Conservation (phyloP, 2,888 invertebrate genomes). For the Chrysolina americana region DNA sequence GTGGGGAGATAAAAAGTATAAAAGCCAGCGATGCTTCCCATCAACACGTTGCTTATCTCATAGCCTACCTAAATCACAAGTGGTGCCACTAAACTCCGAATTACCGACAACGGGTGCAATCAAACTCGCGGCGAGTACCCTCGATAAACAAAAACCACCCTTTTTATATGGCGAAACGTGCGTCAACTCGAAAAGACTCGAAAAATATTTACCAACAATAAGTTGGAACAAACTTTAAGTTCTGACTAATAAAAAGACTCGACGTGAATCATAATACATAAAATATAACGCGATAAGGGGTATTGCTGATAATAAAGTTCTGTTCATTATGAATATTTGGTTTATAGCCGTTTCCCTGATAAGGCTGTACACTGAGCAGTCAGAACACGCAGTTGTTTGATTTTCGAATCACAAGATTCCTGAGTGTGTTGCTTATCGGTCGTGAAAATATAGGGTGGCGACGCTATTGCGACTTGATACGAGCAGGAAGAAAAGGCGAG, state of each 20-base stretch:
- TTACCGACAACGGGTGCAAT: background rate
- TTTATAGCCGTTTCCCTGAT: slow-evolving; percentile 32
- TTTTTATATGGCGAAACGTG: background rate
- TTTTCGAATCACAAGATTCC: slow-evolving; percentile 18
- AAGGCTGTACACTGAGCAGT: slow-evolving; percentile 20
- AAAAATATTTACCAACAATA: slow-evolving; percentile 39
- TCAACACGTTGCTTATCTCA: background rate
- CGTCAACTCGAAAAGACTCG: background rate
- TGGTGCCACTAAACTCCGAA: background rate
- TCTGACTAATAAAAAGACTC: slow-evolving; percentile 6
- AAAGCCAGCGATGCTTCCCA: background rate
- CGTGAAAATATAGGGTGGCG: slow-evolving; percentile 16
- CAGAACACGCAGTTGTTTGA: slow-evolving; percentile 4
- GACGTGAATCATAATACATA: slow-evolving; percentile 35
- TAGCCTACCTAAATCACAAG: background rate
- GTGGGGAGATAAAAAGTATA: too few relatives aligned
- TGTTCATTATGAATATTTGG: slow-evolving; percentile 32
- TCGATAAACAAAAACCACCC: background rate
- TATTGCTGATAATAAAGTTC: slow-evolving; percentile 38
- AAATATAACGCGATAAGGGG: slow-evolving; percentile 34
- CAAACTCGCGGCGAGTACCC: background rate
- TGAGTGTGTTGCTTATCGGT: slow-evolving; percentile 1
- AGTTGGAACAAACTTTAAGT: slow-evolving; percentile 13
- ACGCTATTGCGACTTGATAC: background rate
- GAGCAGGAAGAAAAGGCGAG: background rate